Conservation (phyloP, 2,888 invertebrate species). For the Leuctra nigra region DNA sequence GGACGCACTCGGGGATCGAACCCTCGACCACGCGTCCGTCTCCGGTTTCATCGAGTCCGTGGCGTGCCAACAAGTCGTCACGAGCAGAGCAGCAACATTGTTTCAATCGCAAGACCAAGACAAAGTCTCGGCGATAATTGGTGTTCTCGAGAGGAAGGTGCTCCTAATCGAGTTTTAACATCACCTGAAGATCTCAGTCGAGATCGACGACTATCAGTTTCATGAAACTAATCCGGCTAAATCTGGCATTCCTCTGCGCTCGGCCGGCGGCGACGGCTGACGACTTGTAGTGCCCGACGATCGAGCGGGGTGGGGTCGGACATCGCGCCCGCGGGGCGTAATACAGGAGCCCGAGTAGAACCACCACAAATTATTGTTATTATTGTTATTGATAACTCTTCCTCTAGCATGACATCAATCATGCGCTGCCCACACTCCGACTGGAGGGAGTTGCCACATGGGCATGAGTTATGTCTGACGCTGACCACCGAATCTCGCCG, state of each 20-base stretch:
- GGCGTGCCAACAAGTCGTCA: too few relatives aligned
- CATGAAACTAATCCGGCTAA: slow-evolving; percentile 4
- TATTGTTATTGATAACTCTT: slow-evolving; percentile 15
- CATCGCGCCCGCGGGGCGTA: background rate
- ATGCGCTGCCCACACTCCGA: slow-evolving; percentile 1
- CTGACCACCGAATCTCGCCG: background rate
- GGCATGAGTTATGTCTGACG: slow-evolving; percentile 6
- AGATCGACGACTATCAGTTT: slow-evolving; percentile 3
- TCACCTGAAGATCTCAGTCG: background rate
- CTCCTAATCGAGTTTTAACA: slow-evolving; percentile 15
- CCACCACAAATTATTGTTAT: too few relatives aligned
- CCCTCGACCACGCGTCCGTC: too few relatives aligned
- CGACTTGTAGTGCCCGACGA: too few relatives aligned
- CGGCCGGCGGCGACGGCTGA: too few relatives aligned
- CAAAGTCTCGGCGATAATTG: too few relatives aligned
- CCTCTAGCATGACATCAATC: slow-evolving; percentile 16
- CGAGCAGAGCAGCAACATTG: too few relatives aligned
- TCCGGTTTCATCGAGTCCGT: too few relatives aligned
- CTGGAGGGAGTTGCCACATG: slow-evolving; percentile 6
- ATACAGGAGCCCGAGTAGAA: slow-evolving; percentile 13
- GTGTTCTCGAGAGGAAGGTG: too few relatives aligned
- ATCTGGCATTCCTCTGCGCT: background rate
- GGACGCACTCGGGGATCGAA: too few relatives aligned
- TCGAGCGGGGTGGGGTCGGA: background rate
- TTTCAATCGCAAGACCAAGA: too few relatives aligned